Conservation (phyloP, 2,797 vertebrate species). For the Gephyroberyx darwinii region DNA sequence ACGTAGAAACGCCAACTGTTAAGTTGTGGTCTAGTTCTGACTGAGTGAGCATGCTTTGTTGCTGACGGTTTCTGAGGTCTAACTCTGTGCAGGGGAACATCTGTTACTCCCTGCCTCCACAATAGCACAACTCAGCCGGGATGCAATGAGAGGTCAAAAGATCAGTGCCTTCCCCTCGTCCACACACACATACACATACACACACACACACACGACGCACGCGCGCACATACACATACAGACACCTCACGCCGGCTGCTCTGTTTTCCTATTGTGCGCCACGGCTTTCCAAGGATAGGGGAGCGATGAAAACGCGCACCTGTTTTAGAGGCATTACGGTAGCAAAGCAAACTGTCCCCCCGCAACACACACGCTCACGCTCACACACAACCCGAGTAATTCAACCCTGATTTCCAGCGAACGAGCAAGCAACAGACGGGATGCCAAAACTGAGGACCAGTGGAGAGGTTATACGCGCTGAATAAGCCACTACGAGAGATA, state of each 20-base stretch:
- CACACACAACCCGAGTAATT: constrained; percentile 79
- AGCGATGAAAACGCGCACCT: constrained; percentile 79
- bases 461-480: constrained; percentile 73
- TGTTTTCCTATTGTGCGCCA: constrained; percentile 74
- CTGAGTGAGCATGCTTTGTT: constrained; percentile 50
- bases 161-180: constrained; percentile 74
- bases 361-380: constrained; percentile 62
- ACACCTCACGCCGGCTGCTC: constrained; percentile 57
- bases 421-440: constrained; percentile 82
- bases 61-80: constrained; percentile 62
- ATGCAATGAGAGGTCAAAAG: constrained; percentile 83
- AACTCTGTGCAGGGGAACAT: constrained; percentile 74
- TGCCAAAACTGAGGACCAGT: constrained; percentile 80
- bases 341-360: constrained; percentile 79
- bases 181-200: constrained; percentile 49
- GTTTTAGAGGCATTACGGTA: constrained; percentile 88
- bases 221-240: constrained; percentile 27
- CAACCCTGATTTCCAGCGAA: constrained; percentile 82
- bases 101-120: constrained; percentile 80
- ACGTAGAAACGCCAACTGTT: background rate
- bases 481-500: constrained; percentile 58
- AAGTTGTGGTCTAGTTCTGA: background rate
- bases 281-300: constrained; percentile 66
- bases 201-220: constrained; percentile 25
- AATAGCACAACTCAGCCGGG: constrained; percentile 78